Base-by-base conservation (phyloP, 2,113 vertebrate genomes). In the Lepus timidus region DNA sequence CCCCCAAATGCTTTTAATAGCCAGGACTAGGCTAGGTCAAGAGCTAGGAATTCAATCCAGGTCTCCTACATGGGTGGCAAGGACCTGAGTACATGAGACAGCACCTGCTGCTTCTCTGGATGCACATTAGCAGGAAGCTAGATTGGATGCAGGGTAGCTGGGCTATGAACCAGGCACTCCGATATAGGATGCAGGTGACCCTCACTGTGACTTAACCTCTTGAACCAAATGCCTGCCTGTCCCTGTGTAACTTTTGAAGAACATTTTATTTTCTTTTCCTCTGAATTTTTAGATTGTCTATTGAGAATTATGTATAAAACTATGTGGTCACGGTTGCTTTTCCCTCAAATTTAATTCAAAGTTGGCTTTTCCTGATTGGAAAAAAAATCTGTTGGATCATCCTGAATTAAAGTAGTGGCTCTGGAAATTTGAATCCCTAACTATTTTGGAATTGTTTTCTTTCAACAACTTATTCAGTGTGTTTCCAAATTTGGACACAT, bases 371-470 rank as follows among this genome's bases (percentile, higher is more conserved):
- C 64, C 70, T 49, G 23, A 3, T 8, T 55, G 51, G 29, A 80
- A 58, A 9, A 70, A 51, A 80, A 82, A 49, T 31, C 58, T 6
- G 3, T 52, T 52, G 87, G 31, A 33, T 33, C 20, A 5, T 65
- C 39, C 16, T 44, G 61, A 27, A 55, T 14, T 22, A 5, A 29
- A 27, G 62, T 22, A 62, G 64, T 27, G 64, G n/a, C 17, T 81
- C 65, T 75, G 78, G 64, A 85, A 39, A 22, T 68, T 36, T 44
- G 11, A 52, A 2, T 64, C 9, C 27, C 17, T 36, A 33, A 71
- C 58, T 52, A 2, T 78, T 55, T 74, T 49, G 83, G 68, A 79
- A n/a, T 65, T 85, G 64, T 86, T 88, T 94, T 85, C 84, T 81
- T 78, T 79, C 71, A 75, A 65, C 33, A 6, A 49, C 70, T 52